A percentile compares a stretch with the other conserved stretches of the same genome.
Conservation (phyloP, 2,888 invertebrate species). For the Deilephila elpenor region DNA sequence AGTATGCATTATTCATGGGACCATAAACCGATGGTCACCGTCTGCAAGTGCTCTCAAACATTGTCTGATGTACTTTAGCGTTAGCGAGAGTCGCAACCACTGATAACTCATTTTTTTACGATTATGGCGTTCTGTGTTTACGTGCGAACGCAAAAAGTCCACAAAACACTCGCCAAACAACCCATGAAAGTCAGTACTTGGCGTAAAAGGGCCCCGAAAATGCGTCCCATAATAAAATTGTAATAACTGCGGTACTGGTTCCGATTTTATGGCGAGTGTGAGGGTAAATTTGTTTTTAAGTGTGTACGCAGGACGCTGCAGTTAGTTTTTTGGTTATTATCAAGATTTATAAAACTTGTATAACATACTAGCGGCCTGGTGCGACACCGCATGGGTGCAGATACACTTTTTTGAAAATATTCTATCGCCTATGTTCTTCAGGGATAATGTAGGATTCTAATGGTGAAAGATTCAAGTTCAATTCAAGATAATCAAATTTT, state of each 20-base stretch:
- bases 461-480: too few relatives aligned
- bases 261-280: constrained; percentile 7
- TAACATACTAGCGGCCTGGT: too few relatives aligned
- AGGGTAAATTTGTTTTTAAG: constrained; percentile 5
- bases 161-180: neutral
- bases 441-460: too few relatives aligned
- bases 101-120: constrained; percentile 29
- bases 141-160: constrained; percentile 20
- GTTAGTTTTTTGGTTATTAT: neutral
- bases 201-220: neutral
- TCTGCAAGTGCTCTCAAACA: constrained; percentile 8
- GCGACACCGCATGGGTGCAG: too few relatives aligned
- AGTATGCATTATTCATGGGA: constrained; percentile 12
- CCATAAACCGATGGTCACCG: neutral
- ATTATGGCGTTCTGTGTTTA: constrained; percentile 26
- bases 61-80: neutral
- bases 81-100: neutral
- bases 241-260: neutral
- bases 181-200: constrained; percentile 17
- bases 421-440: too few relatives aligned
- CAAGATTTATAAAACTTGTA: neutral
- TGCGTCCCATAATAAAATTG: constrained; percentile 13
- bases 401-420: too few relatives aligned
- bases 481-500: too few relatives aligned
- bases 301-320: neutral